Percentiles rank a stretch among this genome's conserved stretches.
These are phyloP conservation scores for Odontamblyopus lacepedii DNA, from an alignment of 2,797 vertebrate species.

Conservation along the genomic window DNA sequence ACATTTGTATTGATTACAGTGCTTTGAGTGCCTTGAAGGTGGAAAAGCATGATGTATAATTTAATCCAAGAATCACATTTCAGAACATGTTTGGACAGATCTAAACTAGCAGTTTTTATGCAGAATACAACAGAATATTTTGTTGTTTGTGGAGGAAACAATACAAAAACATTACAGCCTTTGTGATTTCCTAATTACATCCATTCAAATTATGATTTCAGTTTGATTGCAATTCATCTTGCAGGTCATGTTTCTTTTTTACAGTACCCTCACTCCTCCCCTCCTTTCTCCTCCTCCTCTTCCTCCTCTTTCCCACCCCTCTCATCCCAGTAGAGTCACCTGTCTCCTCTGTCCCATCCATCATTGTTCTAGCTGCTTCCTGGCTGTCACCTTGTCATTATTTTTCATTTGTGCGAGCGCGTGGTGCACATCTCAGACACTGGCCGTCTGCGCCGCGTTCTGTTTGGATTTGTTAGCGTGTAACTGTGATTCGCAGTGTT, in stretches of 20 bases:
- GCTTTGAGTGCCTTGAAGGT: too few relatives aligned
- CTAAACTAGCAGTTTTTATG: too few relatives aligned
- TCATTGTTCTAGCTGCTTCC: constrained; percentile 49
- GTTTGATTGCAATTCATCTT: too few relatives aligned
- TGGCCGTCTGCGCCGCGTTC: background rate
- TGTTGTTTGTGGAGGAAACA: too few relatives aligned
- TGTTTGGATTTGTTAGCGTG: constrained; percentile 43
- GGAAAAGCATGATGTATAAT: too few relatives aligned
- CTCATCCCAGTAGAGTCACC: constrained; percentile 28
- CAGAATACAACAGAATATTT: too few relatives aligned
- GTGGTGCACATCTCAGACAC: constrained; percentile 26
- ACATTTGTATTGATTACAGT: too few relatives aligned
- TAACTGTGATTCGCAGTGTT: constrained; percentile 35
- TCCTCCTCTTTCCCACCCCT: background rate
- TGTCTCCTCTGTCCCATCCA: constrained; percentile 52
- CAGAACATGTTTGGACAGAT: too few relatives aligned
- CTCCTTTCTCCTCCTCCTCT: background rate
- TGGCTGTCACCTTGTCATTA: constrained; percentile 60
- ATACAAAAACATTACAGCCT: too few relatives aligned
- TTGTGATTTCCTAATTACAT: too few relatives aligned
- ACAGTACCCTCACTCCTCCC: background rate
- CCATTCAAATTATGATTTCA: too few relatives aligned
- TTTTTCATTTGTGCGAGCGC: constrained; percentile 55
- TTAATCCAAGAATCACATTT: too few relatives aligned
- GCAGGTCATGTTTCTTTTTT: background rate